These are phyloP conservation scores for Darevskia mixta DNA, from an alignment of 2,797 vertebrate genomes.

Conservation along the genomic window DNA sequence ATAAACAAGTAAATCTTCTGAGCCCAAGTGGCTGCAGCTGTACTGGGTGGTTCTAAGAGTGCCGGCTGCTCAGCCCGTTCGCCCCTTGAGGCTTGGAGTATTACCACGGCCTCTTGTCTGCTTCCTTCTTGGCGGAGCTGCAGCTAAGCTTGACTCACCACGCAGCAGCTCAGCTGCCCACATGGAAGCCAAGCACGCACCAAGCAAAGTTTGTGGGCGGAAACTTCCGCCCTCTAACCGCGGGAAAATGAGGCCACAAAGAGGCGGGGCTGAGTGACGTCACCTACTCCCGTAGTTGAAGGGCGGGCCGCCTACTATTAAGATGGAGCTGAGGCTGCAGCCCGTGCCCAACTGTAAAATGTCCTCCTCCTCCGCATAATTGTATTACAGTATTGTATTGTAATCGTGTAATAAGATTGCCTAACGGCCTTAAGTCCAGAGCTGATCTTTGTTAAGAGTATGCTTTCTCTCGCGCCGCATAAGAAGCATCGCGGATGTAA, in stretches of 20 bases:
- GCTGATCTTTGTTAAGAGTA: not conserved
- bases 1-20: not conserved
- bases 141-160: not conserved
- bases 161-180: not conserved
- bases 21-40: not conserved
- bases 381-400: not conserved
- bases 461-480: not conserved
- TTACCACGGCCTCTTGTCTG: not conserved
- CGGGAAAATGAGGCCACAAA: constrained; percentile 31
- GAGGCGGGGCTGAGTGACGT: not conserved
- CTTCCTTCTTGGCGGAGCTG: constrained; percentile 1
- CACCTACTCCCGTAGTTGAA: not conserved
- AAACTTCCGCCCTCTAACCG: constrained; percentile 5
- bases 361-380: not conserved
- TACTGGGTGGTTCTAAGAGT: not conserved
- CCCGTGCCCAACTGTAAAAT: not conserved
- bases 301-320: not conserved
- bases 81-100: not conserved
- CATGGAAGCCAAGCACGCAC: not conserved
- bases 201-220: not conserved
- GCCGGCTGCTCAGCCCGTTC: not conserved
- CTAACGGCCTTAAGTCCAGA: not conserved
- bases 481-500: not conserved
- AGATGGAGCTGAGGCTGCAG: not conserved
- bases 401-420: not conserved